Evolutionary conservation across 2,888 invertebrate genomes (phyloP).

Genomic region (Callyntrura guangdongensis): DNA sequence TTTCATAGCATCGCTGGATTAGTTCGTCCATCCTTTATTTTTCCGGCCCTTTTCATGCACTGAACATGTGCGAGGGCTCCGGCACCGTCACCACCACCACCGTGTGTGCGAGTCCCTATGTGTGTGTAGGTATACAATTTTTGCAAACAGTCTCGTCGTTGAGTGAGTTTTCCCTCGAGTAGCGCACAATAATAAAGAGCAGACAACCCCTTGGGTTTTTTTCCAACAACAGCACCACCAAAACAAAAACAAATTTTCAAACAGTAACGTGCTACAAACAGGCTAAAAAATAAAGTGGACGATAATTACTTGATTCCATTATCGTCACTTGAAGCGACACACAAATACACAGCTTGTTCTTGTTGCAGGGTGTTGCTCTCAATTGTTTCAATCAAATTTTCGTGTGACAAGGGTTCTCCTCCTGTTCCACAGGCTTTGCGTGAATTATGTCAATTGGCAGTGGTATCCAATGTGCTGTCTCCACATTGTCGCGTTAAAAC

Average conservation of each 20-base stretch:
- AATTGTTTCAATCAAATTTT: conserved; percentile 51
- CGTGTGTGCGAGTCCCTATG: not conserved
- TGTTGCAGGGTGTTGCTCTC: conserved; percentile 3
- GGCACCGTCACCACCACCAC: not conserved
- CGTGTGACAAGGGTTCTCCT: conserved; percentile 29
- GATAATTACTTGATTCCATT: conserved; percentile 23
- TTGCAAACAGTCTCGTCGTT: not conserved
- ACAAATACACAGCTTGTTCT: not conserved
- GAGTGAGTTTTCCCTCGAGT: not conserved
- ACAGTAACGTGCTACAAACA: not conserved
- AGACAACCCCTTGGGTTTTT: not conserved
- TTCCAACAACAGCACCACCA: not conserved
- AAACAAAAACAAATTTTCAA: not conserved
- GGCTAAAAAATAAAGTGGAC: conserved; percentile 4
- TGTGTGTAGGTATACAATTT: not conserved
- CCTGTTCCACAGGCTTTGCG: not conserved
- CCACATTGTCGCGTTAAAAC: not conserved
- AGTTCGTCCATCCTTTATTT: conserved; percentile 24
- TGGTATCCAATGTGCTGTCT: not conserved
- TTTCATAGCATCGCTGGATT: conserved; percentile 14
- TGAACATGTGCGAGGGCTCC: conserved; percentile 22
- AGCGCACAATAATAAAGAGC: not conserved
- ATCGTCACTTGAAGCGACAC: conserved; percentile 5
- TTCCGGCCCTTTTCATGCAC: not conserved
- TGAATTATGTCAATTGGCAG: not conserved